A percentile compares a stretch with the other conserved stretches of the same genome.
These are phyloP conservation scores for Alitta virens DNA, from an alignment of 2,888 invertebrate genomes.

Conservation along the genomic window DNA sequence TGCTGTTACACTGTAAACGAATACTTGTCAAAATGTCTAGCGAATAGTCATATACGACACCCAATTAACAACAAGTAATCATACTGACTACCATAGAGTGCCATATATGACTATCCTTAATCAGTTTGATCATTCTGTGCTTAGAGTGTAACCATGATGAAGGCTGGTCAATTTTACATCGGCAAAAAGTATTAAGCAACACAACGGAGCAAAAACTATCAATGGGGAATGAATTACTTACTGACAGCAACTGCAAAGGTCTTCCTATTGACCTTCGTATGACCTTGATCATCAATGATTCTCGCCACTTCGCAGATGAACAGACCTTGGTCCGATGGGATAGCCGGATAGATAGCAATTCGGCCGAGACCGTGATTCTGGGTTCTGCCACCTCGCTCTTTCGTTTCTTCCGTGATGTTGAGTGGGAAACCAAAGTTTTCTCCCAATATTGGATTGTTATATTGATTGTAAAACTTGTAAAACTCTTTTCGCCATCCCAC, in stretches of 20 bases:
- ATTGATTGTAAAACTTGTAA: slow-evolving; percentile 5
- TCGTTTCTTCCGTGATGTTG: background rate
- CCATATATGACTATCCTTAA: too few relatives aligned
- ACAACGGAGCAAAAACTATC: too few relatives aligned
- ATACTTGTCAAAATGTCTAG: too few relatives aligned
- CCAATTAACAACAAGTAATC: too few relatives aligned
- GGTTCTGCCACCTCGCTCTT: background rate
- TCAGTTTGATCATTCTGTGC: too few relatives aligned
- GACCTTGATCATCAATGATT: slow-evolving; percentile 7
- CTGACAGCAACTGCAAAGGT: slow-evolving; percentile 13
- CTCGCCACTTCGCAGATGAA: slow-evolving; percentile 9
- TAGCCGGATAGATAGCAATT: slow-evolving; percentile 5
- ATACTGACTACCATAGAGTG: too few relatives aligned
- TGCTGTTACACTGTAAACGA: too few relatives aligned
- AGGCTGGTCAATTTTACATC: too few relatives aligned
- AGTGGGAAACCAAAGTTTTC: background rate
- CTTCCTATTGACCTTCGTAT: slow-evolving; percentile 1
- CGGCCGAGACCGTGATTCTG: slow-evolving; percentile 4
- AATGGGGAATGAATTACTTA: too few relatives aligned
- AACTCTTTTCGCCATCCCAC: slow-evolving; percentile 10
- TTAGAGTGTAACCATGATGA: too few relatives aligned
- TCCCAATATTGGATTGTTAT: background rate
- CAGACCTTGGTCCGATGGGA: slow-evolving; percentile 1
- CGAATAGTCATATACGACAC: too few relatives aligned
- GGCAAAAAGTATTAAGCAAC: too few relatives aligned